phyloP scores from a whole-genome alignment of 1,140 invertebrate genomes.

The Oreohelix idahoensis region DNA sequence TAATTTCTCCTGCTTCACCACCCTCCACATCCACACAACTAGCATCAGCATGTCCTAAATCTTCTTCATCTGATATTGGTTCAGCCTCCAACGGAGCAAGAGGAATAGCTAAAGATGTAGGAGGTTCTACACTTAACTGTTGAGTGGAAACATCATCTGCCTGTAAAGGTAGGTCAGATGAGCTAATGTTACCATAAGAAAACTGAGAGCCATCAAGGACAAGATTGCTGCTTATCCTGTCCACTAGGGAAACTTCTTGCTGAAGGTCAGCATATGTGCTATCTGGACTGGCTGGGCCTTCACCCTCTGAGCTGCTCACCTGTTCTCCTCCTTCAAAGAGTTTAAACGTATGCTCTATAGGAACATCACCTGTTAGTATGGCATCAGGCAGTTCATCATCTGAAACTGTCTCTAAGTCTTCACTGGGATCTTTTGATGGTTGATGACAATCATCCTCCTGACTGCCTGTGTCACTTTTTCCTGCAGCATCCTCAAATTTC shows the following conservation, averaged over 20 bases:
- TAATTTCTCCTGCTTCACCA: constrained; percentile 46
- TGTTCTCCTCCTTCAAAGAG: constrained; percentile 11
- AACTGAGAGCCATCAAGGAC: not conserved
- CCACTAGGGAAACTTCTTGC: not conserved
- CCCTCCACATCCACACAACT: constrained; percentile 27
- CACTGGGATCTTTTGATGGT: constrained; percentile 6
- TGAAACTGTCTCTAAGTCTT: constrained; percentile 38
- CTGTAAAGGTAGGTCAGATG: not conserved
- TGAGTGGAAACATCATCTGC: not conserved
- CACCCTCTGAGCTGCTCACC: constrained; percentile 24
- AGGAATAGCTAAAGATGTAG: too few species aligned
- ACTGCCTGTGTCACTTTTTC: constrained; percentile 22
- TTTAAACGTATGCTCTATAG: not conserved
- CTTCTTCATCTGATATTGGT: constrained; percentile 54
- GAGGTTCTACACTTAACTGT: not conserved
- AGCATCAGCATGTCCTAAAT: constrained; percentile 42
- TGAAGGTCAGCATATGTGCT: not conserved
- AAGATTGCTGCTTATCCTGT: not conserved
- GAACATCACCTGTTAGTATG: not conserved
- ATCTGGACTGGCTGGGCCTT: not conserved
- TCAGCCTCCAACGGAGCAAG: constrained; percentile 40
- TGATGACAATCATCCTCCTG: not conserved
- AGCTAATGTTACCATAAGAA: constrained; percentile 6
- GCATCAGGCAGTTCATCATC: constrained; percentile 34
- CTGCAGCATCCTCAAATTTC: constrained; percentile 25